Evolutionary conservation across 2,113 vertebrate species (phyloP), one percentile per base, ranked within the genome.

Genomic region (Chroicocephalus ridibundus): DNA sequence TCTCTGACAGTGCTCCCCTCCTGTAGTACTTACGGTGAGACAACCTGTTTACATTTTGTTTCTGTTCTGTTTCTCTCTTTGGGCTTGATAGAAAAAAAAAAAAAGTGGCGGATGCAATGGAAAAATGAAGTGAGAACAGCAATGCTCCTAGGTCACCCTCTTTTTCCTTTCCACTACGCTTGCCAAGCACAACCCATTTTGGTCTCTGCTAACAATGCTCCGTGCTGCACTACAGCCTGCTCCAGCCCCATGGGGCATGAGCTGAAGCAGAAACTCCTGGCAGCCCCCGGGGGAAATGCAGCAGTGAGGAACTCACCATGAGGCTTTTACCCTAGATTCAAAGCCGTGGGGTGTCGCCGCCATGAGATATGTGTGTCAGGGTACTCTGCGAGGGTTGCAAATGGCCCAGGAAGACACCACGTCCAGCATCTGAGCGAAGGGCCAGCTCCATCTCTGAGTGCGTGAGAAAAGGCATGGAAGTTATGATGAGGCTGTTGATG

Each of bases 61-160:
- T 70, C 84, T 91, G 15, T 82, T 91, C 66, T 82, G 34, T 79
- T 87, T 79, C 57, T 72, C 15, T 90, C 75, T 95, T 88, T 42
- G 38, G 58, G 32, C 46, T 93, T 74, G 78, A 80, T 7, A 76
- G 60, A 4, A 29, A 82, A 61, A 88, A 58, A 46, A 71, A 86
- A 49, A 58, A 68, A 9, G 14, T 34, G 76, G 58, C 5, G 10
- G 44, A 96, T 97, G 96, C 96, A 97, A 97, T 96, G 96, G 96
- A 97, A 97, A 97, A 97, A 96, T 86, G 96, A 96, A 97, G 94
- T 82, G 95, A 94, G 94, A 96, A 91, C 84, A 95, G 95, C 80
- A 94, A 44, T 83, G 70, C 86, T 96, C 94, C 87, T 58, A 88
- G 93, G 93, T 95, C 95, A 96, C 90, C 89, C 91, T 95, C 66